A percentile compares a stretch with the other conserved stretches of the same genome.
phyloP scores from a whole-genome alignment of 2,888 invertebrate genomes.

The Andrena flavipes region DNA sequence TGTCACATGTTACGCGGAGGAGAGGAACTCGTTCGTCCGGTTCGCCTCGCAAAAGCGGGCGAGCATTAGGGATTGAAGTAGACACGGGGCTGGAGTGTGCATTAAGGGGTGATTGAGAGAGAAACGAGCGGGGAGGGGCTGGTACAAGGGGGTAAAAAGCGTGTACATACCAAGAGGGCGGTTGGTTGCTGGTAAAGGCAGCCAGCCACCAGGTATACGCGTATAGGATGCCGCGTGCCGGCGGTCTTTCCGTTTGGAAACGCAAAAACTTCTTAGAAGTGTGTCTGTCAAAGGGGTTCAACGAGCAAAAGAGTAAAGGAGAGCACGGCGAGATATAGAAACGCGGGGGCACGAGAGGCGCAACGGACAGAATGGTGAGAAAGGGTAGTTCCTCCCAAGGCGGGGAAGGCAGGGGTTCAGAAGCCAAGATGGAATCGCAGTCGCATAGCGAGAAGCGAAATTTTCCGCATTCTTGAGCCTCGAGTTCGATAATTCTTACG shows the following conservation, averaged over 20 bases:
- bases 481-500: constrained; percentile 76
- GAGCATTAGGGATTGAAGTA: constrained; percentile 68
- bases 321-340: constrained; percentile 39
- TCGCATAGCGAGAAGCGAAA: constrained; percentile 67
- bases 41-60: constrained; percentile 39
- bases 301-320: constrained; percentile 46
- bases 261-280: constrained; percentile 61
- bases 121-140: constrained; percentile 58
- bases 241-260: constrained; percentile 62
- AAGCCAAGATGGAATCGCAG: constrained; percentile 47
- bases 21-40: constrained; percentile 44
- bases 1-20: constrained; percentile 33
- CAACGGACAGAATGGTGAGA: constrained; percentile 49
- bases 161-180: constrained; percentile 45
- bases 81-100: constrained; percentile 68
- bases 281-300: constrained; percentile 65
- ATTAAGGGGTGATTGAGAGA: constrained; percentile 76
- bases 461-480: constrained; percentile 77
- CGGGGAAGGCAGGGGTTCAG: constrained; percentile 36
- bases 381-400: constrained; percentile 51
- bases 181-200: constrained; percentile 47
- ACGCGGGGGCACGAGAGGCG: constrained; percentile 23
- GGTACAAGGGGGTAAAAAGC: constrained; percentile 57
- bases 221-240: constrained; percentile 48
- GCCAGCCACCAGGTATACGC: constrained; percentile 30